Conservation (phyloP, 2,797 vertebrate species). For the Rachycentron canadum region DNA sequence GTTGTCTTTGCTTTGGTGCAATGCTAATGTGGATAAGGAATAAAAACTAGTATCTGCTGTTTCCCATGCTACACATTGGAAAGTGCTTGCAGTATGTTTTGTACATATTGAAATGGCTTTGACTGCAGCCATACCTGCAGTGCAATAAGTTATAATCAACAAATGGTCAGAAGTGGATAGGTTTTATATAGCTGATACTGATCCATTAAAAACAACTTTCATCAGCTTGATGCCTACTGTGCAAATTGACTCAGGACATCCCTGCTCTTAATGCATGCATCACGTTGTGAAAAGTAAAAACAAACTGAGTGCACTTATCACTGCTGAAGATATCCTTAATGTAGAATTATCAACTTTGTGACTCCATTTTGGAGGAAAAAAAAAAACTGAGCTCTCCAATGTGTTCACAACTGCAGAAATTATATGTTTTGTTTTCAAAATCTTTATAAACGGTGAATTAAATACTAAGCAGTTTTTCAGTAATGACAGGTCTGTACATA, state of each 20-base stretch:
- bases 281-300: constrained; percentile 25
- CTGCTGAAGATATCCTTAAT: constrained; percentile 60
- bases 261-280: constrained; percentile 54
- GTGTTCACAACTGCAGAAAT: constrained; percentile 20
- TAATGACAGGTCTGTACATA: constrained; percentile 54
- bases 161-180: background rate
- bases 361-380: constrained; percentile 32
- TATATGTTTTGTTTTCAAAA: constrained; percentile 44
- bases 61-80: background rate
- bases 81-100: background rate
- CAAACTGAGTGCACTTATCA: constrained; percentile 52
- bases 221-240: constrained; percentile 15
- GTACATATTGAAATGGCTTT: background rate
- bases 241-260: constrained; percentile 57
- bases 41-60: background rate
- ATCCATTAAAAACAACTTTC: constrained; percentile 10
- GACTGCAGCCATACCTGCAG: background rate
- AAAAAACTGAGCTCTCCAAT: background rate
- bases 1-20: background rate
- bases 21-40: background rate
- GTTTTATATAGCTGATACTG: background rate
- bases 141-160: background rate
- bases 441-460: constrained; percentile 20
- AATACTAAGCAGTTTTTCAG: constrained; percentile 48
- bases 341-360: constrained; percentile 24